Percentiles rank a stretch among this genome's conserved stretches.
Evolutionary conservation across 2,888 invertebrate species (phyloP).

Genomic region (Andrena fulva): DNA sequence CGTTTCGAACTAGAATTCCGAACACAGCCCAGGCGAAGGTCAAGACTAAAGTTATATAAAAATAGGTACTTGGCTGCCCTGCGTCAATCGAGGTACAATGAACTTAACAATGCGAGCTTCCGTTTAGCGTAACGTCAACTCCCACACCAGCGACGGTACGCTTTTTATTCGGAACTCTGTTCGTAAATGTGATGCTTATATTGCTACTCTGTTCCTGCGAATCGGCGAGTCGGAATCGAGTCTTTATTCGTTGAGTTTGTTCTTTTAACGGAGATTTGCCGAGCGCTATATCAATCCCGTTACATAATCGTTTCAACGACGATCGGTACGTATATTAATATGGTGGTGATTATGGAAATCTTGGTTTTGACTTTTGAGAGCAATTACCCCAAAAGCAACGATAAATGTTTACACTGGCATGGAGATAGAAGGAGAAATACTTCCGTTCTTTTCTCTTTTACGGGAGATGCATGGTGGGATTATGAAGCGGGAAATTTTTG

Average conservation of each 20-base stretch:
- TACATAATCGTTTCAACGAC: constrained; percentile 32
- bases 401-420: constrained; percentile 24
- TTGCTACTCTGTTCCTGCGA: neutral
- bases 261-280: constrained; percentile 11
- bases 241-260: no score
- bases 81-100: constrained; percentile 54
- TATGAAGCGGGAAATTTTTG: constrained; percentile 27
- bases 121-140: constrained; percentile 5
- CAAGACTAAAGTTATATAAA: constrained; percentile 62
- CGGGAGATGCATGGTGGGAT: neutral
- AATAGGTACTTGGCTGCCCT: constrained; percentile 50
- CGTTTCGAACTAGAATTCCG: constrained; percentile 38
- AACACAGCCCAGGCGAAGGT: constrained; percentile 51
- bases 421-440: neutral
- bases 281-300: constrained; percentile 9
- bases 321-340: constrained; percentile 43
- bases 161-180: neutral
- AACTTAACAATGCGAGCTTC: constrained; percentile 57
- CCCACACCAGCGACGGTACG: neutral
- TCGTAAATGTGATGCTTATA: neutral
- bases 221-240: neutral
- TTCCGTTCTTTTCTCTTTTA: neutral
- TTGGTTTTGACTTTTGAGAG: neutral
- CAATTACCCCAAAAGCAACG: constrained; percentile 6
- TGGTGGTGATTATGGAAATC: constrained; percentile 23